Evolutionary conservation across 23 tunicate species (phyloP).

Genomic region (Oikopleura vanhoeffeni): DNA sequence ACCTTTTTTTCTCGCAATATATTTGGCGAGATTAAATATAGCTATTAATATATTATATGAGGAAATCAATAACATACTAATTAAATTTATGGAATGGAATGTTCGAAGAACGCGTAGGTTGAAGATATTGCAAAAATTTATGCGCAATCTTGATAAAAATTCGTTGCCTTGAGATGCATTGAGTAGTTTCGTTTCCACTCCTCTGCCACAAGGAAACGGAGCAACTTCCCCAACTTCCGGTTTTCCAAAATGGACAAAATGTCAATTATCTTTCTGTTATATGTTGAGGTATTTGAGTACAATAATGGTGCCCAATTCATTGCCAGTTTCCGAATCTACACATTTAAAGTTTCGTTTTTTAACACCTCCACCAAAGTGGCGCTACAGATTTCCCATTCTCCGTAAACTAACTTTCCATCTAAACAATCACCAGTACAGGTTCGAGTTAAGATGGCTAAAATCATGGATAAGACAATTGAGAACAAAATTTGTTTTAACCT

Average conservation of each 20-base stretch:
- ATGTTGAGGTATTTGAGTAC: not conserved
- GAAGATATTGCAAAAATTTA: too few relatives aligned
- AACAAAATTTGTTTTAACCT: too few relatives aligned
- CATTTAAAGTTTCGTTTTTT: not conserved
- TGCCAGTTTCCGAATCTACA: not conserved
- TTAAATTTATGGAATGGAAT: too few relatives aligned
- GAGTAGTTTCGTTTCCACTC: not conserved
- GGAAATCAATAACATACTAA: too few relatives aligned
- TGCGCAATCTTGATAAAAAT: too few relatives aligned
- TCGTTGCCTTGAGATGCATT: too few relatives aligned
- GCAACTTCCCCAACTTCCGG: not conserved
- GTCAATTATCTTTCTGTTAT: not conserved
- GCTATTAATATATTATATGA: too few relatives aligned
- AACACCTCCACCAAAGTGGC: not conserved
- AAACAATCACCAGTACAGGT: not conserved
- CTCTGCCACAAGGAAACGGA: not conserved
- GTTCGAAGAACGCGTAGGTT: too few relatives aligned
- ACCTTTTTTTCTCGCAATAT: too few relatives aligned
- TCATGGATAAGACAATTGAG: too few relatives aligned
- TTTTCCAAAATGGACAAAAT: not conserved
- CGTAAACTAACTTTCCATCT: not conserved
- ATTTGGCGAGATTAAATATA: too few relatives aligned
- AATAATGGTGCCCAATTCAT: not conserved
- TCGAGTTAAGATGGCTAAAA: too few relatives aligned
- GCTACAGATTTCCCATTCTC: not conserved